phyloP scores from a whole-genome alignment of 2,797 vertebrate species.

The Sebastes taczanowskii region DNA sequence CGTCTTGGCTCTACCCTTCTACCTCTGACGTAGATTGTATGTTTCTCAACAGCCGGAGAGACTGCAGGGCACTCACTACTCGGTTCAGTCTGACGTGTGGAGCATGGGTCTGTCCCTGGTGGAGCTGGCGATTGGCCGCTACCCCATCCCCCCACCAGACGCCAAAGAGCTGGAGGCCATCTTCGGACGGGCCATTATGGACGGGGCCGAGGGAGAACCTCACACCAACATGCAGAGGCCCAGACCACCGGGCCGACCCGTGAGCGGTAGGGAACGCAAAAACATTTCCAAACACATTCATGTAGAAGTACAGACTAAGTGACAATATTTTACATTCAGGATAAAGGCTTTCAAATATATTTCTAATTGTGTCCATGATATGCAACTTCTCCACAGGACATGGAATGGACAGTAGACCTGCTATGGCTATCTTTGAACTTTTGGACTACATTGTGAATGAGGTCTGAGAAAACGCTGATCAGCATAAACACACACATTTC shows the following conservation, averaged over 20 bases:
- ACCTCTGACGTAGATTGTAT: slow-evolving; percentile 74
- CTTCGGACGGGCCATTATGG: slow-evolving; percentile 89
- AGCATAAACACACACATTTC: not conserved
- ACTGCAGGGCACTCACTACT: slow-evolving; percentile 98
- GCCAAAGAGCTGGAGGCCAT: slow-evolving; percentile 95
- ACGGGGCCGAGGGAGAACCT: slow-evolving; percentile 87
- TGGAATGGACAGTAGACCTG: slow-evolving; percentile 92
- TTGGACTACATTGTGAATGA: slow-evolving; percentile 99
- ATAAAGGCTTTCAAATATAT: not conserved
- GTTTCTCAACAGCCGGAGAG: slow-evolving; percentile 91
- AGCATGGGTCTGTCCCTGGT: slow-evolving; percentile 99
- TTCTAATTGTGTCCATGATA: slow-evolving; percentile 6
- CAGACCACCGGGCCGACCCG: slow-evolving; percentile 90
- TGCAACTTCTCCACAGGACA: slow-evolving; percentile 81
- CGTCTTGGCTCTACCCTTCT: slow-evolving; percentile 62
- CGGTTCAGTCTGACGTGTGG: slow-evolving; percentile 98
- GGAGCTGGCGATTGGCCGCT: slow-evolving; percentile 95
- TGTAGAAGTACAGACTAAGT: not conserved
- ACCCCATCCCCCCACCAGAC: slow-evolving; percentile 96
- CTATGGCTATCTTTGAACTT: slow-evolving; percentile 98
- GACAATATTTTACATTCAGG: not conserved
- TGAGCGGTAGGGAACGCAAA: slow-evolving; percentile 86
- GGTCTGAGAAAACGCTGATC: slow-evolving; percentile 78
- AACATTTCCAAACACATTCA: not conserved
- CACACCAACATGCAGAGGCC: slow-evolving; percentile 89